These are phyloP conservation scores for Eueides isabella DNA, from an alignment of 1,140 invertebrate genomes.

Conservation along the genomic window DNA sequence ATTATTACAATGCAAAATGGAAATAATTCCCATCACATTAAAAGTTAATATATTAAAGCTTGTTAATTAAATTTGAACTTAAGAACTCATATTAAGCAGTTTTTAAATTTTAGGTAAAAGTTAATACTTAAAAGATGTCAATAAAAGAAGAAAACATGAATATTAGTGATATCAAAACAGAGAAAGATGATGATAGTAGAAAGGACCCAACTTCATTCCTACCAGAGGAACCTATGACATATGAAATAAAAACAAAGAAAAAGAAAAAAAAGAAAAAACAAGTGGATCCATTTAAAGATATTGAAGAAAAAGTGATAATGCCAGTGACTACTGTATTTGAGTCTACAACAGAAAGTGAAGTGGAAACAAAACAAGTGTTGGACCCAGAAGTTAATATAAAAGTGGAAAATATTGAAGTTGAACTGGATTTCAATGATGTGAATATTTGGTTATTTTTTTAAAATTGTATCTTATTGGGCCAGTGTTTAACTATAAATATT, in stretches of 20 bases:
- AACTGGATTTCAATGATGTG: conserved; percentile 77
- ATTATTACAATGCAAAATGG: too few species aligned
- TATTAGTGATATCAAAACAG: conserved; percentile 46
- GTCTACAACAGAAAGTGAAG: conserved; percentile 25
- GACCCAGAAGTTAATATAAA: conserved; percentile 75
- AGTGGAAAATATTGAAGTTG: conserved; percentile 75
- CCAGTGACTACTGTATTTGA: conserved; percentile 46
- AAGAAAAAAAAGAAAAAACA: conserved; percentile 67
- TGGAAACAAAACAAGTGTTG: conserved; percentile 37
- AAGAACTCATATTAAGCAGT: neutral
- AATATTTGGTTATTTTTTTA: conserved; percentile 45
- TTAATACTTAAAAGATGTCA: conserved; percentile 38
- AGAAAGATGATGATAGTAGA: conserved; percentile 46
- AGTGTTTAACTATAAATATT: neutral
- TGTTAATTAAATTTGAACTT: neutral
- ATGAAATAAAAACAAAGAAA: conserved; percentile 74
- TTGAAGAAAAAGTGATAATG: conserved; percentile 52
- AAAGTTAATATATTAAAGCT: neutral
- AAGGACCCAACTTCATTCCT: conserved; percentile 70
- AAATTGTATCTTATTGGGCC: neutral
- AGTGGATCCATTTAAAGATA: conserved; percentile 73
- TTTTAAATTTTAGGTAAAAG: conserved; percentile 20
- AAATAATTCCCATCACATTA: neutral
- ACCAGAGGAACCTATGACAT: conserved; percentile 71
- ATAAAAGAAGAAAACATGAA: conserved; percentile 41